phyloP scores from a whole-genome alignment of 2,888 invertebrate genomes.

The Neoascia interrupta region DNA sequence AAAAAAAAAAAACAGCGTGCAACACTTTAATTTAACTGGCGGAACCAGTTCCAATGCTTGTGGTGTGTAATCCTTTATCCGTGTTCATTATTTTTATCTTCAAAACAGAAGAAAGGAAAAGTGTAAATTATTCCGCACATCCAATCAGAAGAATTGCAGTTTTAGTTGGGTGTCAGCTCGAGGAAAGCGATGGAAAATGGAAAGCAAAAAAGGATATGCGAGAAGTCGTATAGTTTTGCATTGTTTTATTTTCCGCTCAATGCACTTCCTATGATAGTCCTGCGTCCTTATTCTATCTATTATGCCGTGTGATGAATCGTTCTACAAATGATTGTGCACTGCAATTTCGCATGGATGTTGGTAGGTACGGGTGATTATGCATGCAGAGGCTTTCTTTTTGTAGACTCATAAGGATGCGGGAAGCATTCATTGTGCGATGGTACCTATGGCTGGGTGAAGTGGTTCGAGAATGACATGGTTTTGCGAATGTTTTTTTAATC shows the following conservation, averaged over 20 bases:
- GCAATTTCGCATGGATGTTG: slow-evolving; percentile 32
- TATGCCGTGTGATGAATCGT: slow-evolving; percentile 66
- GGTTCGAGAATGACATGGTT: slow-evolving; percentile 68
- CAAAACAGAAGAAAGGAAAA: slow-evolving; percentile 68
- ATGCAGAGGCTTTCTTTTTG: slow-evolving; percentile 34
- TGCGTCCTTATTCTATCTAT: slow-evolving; percentile 69
- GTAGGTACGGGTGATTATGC: slow-evolving; percentile 45
- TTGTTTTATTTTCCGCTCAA: slow-evolving; percentile 51
- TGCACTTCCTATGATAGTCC: slow-evolving; percentile 51
- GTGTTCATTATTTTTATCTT: slow-evolving; percentile 78
- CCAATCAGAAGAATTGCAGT: slow-evolving; percentile 79
- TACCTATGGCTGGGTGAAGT: neutral
- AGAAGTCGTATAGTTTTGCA: slow-evolving; percentile 56
- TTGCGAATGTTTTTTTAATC: slow-evolving; percentile 57
- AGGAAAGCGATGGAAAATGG: neutral
- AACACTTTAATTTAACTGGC: slow-evolving; percentile 77
- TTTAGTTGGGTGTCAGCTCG: slow-evolving; percentile 74
- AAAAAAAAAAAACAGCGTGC: no score
- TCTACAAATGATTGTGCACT: slow-evolving; percentile 64
- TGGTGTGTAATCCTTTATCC: slow-evolving; percentile 73
- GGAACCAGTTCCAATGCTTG: slow-evolving; percentile 74
- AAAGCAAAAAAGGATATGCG: slow-evolving; percentile 54
- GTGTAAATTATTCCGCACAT: slow-evolving; percentile 70
- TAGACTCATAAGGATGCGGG: slow-evolving; percentile 35
- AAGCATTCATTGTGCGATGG: slow-evolving; percentile 30